Base-by-base conservation (phyloP, 23 tunicate species). In the Halocynthia aurantium region DNA sequence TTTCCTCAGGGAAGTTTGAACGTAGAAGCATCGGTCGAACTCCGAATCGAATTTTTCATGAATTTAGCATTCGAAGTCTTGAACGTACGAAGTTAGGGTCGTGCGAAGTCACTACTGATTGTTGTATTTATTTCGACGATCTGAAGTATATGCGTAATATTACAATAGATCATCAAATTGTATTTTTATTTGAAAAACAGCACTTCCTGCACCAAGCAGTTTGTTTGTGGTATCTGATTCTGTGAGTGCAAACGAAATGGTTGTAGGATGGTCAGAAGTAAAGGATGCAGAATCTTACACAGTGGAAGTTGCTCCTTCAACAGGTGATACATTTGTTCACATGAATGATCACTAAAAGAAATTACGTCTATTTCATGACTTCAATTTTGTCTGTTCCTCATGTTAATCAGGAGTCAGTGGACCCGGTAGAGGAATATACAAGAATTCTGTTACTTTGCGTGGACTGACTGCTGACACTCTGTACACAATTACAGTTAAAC, bases 401-500 rank as follows among this genome's bases (percentile, higher is more conserved):
- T 21, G 21, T 11, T 17, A 67, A 21, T 62, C 69, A 84, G 98
- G 98, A 10, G 82, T 93, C 5, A 78, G 82, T 74, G 98, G 98
- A 31, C 70, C 88, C 12, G 98, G 93, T 0, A 52, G 77, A 6
- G 87, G 87, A 40, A 75, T 79, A 50, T 83, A 86, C 50, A 55
- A 86, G 18, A 82, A 84, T 13, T 44, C 65, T 5, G 75, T 81
- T 8, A 73, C 72, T 50, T 76, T 93, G 15, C 82, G 76, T 6
- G 98, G 98, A 52, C 50, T 93, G 80, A 88, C 98, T 8, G 58
- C 98, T 7, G 86, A 93, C 65, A 93, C 98, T 17, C 83, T 52
- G 63, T 93, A 93, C 85, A 93, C 88, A 8, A 86, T 93, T 22
- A 83, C 78, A 58, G 81, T 93, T 22, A 52, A 44, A 55, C 81